Base-by-base conservation (phyloP, 2,113 vertebrate genomes). In the Meleagris gallopavo region DNA sequence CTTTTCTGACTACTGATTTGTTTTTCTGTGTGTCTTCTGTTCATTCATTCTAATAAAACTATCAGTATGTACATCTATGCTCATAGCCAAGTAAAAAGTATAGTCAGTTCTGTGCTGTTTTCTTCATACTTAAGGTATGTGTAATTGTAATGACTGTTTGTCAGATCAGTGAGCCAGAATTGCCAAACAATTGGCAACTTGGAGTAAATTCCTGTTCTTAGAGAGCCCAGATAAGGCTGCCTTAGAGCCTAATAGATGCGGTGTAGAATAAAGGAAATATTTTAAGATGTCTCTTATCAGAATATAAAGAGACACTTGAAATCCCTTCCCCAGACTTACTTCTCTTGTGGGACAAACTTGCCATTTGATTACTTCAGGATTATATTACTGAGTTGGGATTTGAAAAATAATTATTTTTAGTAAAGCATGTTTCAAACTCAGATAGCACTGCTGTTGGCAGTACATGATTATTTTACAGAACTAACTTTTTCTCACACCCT, bases 261-360 rank as follows among this genome's bases (percentile, higher is more conserved):
- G 30, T 64, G 9, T 62, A 46, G 69, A 86, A 67, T 74, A 88
- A 83, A 92, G 77, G 78, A 95, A 96, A 74, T 83, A 89, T 84
- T 93, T 92, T 73, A 90, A 94, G 93, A 92, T 82, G 32, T 83
- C 78, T 92, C 81, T 92, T 90, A 74, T 40, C 67, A 38, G 20
- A 57, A 41, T 83, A 46, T 80, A 77, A 76, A 92, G 91, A 91
- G 72, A 60, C 72, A 91, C 87, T 94, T 94, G 55, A 92, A 96
- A 91, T 89, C 75, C 29, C 69, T 94, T 89, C 45, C 20, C 27
- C 50, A 89, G 71, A 71, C 70, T 38, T 57, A 17, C 89, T 82
- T 58, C 87, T 92, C 69, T 77, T 4, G 0, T 57, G 61, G 25
- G 82, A 52, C 69, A 65, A 88, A 36, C 55, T 83, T 83, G 20